phyloP scores from a whole-genome alignment of 2,888 invertebrate genomes.

The Caenorhabditis wallacei region DNA sequence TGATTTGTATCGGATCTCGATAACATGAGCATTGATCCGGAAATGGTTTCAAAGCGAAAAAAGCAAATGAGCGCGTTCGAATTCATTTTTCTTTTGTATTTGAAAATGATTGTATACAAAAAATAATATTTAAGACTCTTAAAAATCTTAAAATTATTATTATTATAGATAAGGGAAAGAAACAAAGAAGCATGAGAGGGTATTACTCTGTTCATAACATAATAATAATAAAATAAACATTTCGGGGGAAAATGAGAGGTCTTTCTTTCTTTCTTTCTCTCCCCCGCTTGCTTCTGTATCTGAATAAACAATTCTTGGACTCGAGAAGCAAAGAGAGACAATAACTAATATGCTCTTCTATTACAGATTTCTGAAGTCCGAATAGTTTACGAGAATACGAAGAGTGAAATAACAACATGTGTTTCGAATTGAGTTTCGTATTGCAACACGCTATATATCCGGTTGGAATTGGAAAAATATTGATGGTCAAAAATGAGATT shows the following conservation, averaged over 20 bases:
- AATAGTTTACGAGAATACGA: constrained; percentile 27
- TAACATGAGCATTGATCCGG: constrained; percentile 4
- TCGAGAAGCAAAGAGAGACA: background rate
- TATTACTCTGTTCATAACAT: constrained; percentile 32
- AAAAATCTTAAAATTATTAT: background rate
- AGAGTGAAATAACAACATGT: constrained; percentile 41
- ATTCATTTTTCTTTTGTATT: background rate
- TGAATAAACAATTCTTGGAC: constrained; percentile 42
- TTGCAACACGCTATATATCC: constrained; percentile 29
- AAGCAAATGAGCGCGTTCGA: too few relatives aligned
- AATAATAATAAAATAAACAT: constrained; percentile 50
- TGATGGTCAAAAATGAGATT: constrained; percentile 12
- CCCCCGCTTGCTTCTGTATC: constrained; percentile 20
- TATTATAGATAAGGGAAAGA: background rate
- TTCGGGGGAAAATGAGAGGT: constrained; percentile 1
- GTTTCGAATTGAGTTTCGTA: constrained; percentile 56
- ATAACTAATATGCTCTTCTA: too few relatives aligned
- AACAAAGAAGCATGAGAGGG: constrained; percentile 10
- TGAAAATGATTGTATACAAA: background rate
- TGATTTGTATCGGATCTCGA: constrained; percentile 19
- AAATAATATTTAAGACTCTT: background rate
- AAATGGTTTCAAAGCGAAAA: constrained; percentile 5
- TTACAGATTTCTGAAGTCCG: too few relatives aligned
- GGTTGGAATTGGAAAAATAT: constrained; percentile 1
- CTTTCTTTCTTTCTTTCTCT: constrained; percentile 1